These are phyloP conservation scores for Sussaba pulchella DNA, from an alignment of 2,888 invertebrate species.

Conservation along the genomic window DNA sequence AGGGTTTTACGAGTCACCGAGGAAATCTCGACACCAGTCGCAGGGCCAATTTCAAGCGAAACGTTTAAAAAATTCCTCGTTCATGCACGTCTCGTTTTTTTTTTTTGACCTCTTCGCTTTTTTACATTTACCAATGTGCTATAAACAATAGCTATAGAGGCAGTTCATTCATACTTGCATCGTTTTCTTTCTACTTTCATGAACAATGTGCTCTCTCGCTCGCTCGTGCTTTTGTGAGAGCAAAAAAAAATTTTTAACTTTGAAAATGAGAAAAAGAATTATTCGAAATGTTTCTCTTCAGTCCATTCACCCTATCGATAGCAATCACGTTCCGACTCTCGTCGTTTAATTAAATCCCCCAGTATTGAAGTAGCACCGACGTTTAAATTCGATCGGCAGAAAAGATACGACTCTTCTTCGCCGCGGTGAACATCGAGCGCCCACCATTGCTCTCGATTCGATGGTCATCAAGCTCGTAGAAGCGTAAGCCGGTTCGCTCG, in stretches of 20 bases:
- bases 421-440: slow-evolving; percentile 48
- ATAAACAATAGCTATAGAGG: slow-evolving; percentile 65
- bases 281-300: slow-evolving; percentile 5
- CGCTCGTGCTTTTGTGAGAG: not conserved
- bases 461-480: slow-evolving; percentile 50
- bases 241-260: slow-evolving; percentile 27
- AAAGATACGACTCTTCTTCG: slow-evolving; percentile 68
- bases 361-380: slow-evolving; percentile 35
- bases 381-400: slow-evolving; percentile 48
- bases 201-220: no score
- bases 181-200: not conserved
- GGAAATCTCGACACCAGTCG: slow-evolving; percentile 71
- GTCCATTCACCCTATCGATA: slow-evolving; percentile 32
- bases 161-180: slow-evolving; percentile 23
- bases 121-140: slow-evolving; percentile 63
- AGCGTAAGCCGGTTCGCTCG: slow-evolving; percentile 44
- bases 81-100: slow-evolving; percentile 33
- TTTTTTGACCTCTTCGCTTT: slow-evolving; percentile 20
- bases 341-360: slow-evolving; percentile 56
- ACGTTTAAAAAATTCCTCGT: slow-evolving; percentile 58
- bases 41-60: slow-evolving; percentile 59
- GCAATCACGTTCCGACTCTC: slow-evolving; percentile 35
- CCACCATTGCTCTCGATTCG: slow-evolving; percentile 33
- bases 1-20: slow-evolving; percentile 71
- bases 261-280: not conserved